Base-by-base conservation (phyloP, 2,888 invertebrate species). In the Lithophane ornitopus region DNA sequence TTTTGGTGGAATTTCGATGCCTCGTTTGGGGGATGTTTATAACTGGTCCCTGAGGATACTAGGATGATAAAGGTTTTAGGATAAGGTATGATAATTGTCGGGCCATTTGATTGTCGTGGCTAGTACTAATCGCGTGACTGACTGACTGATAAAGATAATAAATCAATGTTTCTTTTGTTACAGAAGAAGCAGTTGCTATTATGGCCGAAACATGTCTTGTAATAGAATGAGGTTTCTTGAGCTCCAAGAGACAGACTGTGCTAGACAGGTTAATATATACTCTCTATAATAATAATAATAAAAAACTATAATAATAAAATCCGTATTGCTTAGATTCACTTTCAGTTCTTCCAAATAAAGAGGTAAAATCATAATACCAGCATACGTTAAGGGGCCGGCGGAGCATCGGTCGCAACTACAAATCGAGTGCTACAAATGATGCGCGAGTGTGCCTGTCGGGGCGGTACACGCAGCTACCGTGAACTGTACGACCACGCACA, bases 1-100 rank as follows among this genome's bases (percentile, higher is more conserved):
- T 87, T 70, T 87, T 84, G 65, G 77, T 78, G 54, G 70, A 34
- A 61, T 76, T 41, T 61, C 70, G 77, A 72, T 80, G 83, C 76
- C 80, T 84, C 84, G 77, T 81, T 78, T 70, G 54, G 58, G 67
- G 67, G 54, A 69, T 81, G 74, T 80, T 82, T 87, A 78, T 80
- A 73, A 73, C 84, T 54, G 58, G 63, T 77, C 85, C 76, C 74
- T 61, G 22, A 2, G 69, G 81, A 66, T 66, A 41, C 28, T 12
- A 44, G 61, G 58, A 8, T 28, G 44, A 52, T 79, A 70, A 62
- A 62, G 70, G 61, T 58, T 46, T 54, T 41, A 68, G 41, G 78
- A 63, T 66, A 39, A 59, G 39, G 78, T 54, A 70, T 65, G 56
- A 61, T 70, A 69, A 85, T 58, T 85, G 81, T 69, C 22, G 28